Evolutionary conservation across 64 coral and sea anemone species (phyloP), one percentile per base, ranked within the genome.

Genomic region (Pocillopora damicornis): DNA sequence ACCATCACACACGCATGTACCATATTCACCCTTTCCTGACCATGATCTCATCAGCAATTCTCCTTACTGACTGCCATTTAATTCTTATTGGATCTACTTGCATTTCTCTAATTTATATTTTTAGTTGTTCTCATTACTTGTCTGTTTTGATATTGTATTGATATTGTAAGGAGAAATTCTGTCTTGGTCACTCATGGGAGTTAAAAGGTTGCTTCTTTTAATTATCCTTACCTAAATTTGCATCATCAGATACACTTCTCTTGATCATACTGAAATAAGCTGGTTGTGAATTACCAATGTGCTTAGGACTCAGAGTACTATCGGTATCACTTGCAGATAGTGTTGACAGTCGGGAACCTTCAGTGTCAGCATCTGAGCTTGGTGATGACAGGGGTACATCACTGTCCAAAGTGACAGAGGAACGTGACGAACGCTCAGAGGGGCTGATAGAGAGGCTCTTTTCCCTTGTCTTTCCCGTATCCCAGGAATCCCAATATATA

Each of bases 191-290:
- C 2, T 51, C 42, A 51, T 51, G 42, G 7, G 42, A 51, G 42
- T 51, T 51, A 51, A 51, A 51, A 30, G 30, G 30, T 30, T 30
- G 30, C 30, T 30, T 30, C 30, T 30, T 30, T 30, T 30, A 30
- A 30, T 30, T 30, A 30, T 56, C 38, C 87, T 57, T 88, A 97
- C 94, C 94, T 87, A 97, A 87, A 34, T 97, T 97, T 17, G 87
- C 94, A 75, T 97, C 94, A 79, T 97, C 94, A 77, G 94, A 97
- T 10, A 90, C 89, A 76, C 94, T 97, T 80, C 94, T 97, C 74
- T 97, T 97, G 35, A 97, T 51, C 42, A 51, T 51, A 51, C 7
- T 86, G 77, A 63, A 81, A 37, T 59, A 57, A 20, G 42, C 25
- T 22, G 91, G 91, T 74, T 79, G 79, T 9, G 94, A 76, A 37